phyloP scores from a whole-genome alignment of 2,888 invertebrate genomes.

The Meiosimyza decipiens region DNA sequence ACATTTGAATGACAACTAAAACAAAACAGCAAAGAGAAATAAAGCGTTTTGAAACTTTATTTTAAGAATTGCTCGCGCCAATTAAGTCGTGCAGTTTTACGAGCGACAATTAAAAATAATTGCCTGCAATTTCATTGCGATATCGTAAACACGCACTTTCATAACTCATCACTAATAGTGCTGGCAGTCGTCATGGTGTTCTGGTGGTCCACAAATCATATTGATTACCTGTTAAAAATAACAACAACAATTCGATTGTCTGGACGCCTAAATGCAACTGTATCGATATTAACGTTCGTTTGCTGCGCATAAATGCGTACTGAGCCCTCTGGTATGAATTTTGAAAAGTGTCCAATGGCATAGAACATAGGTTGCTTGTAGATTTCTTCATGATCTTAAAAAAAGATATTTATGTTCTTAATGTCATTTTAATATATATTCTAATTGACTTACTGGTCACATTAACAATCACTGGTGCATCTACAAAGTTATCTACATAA shows the following conservation, averaged over 20 bases:
- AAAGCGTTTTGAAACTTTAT: not conserved
- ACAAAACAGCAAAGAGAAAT: too few relatives aligned
- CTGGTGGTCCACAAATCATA: too few relatives aligned
- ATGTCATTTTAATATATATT: not conserved
- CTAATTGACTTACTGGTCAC: conserved; percentile 53
- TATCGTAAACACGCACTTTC: not conserved
- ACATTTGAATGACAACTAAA: conserved; percentile 3
- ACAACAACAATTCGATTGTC: conserved; percentile 69
- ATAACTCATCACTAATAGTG: too few relatives aligned
- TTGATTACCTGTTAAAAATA: conserved; percentile 70
- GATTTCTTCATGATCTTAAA: conserved; percentile 73
- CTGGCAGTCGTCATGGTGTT: too few relatives aligned
- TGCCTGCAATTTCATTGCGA: conserved; percentile 1
- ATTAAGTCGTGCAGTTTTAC: conserved; percentile 20
- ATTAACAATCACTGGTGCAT: conserved; percentile 76
- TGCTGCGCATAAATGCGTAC: conserved; percentile 59
- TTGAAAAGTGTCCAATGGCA: conserved; percentile 83
- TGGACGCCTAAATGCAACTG: conserved; percentile 70
- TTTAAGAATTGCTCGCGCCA: not conserved
- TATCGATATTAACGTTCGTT: conserved; percentile 57
- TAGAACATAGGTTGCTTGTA: conserved; percentile 93
- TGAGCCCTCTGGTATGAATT: conserved; percentile 76
- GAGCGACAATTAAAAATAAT: conserved; percentile 20
- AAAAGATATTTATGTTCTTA: not conserved
- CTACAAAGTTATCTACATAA: conserved; percentile 71